phyloP scores from a whole-genome alignment of 2,113 vertebrate species.

The Datnioides undecimradiatus region DNA sequence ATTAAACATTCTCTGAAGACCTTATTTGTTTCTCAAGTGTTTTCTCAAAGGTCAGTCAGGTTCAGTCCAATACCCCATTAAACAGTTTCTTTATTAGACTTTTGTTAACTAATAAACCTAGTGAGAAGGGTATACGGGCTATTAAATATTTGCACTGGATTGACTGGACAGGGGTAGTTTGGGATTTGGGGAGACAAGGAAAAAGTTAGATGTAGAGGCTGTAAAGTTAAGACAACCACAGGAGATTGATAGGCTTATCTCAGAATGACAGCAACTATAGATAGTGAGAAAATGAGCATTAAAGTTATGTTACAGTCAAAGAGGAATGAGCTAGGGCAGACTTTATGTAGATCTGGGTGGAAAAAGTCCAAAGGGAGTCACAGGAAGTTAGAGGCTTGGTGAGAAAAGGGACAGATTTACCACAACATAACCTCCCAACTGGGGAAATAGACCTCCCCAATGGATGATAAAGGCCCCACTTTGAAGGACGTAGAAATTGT shows the following conservation, averaged over 20 bases:
- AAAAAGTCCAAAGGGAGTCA: not conserved
- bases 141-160: not conserved
- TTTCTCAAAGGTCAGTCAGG: not conserved
- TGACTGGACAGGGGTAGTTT: not conserved
- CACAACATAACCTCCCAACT: not conserved
- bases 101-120: not conserved
- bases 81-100: not conserved
- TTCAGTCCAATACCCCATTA: not conserved
- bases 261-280: not conserved
- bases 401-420: not conserved
- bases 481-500: not conserved
- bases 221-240: not conserved
- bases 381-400: not conserved
- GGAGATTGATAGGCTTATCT: not conserved
- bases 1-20: not conserved
- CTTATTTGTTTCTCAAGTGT: not conserved
- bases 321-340: not conserved
- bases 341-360: not conserved
- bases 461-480: not conserved
- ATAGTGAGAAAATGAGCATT: not conserved
- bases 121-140: not conserved
- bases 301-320: too few species aligned
- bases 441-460: too few species aligned
- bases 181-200: not conserved
- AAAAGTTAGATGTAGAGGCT: not conserved